Evolutionary conservation across 2,113 vertebrate species (phyloP).

Genomic region (Chrysemys picta): DNA sequence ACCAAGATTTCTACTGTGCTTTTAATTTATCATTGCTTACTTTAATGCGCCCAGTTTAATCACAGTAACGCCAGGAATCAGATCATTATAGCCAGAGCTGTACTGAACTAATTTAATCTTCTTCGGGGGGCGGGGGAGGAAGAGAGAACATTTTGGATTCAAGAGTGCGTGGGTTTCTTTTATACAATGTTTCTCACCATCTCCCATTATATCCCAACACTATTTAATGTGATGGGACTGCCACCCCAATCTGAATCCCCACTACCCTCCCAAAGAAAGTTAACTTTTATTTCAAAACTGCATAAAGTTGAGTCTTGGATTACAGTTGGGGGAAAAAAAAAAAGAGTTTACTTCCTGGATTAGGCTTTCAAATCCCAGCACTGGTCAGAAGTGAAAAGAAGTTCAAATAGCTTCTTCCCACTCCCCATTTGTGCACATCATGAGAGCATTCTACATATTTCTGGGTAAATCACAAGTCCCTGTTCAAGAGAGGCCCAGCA

Average conservation of each 20-base stretch:
- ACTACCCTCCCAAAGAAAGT: neutral
- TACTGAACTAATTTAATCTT: slow-evolving; percentile 66
- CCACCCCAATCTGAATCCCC: neutral
- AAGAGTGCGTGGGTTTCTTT: neutral
- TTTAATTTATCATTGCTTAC: slow-evolving; percentile 77
- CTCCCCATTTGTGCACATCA: neutral
- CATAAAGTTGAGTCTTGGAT: neutral
- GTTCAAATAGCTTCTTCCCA: neutral
- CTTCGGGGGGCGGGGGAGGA: neutral
- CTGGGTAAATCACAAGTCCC: rapidly evolving
- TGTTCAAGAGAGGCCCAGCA: neutral
- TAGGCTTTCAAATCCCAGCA: neutral
- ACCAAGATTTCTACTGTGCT: slow-evolving; percentile 69
- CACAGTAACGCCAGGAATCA: slow-evolving; percentile 66
- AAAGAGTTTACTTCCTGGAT: neutral
- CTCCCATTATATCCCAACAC: neutral
- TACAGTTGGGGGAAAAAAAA: neutral
- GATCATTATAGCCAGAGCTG: slow-evolving; percentile 61
- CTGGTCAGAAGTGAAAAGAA: neutral
- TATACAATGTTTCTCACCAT: neutral
- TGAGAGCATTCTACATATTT: neutral
- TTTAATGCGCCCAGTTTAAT: slow-evolving; percentile 74
- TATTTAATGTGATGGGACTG: neutral
- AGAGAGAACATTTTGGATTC: slow-evolving; percentile 27
- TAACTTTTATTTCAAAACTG: neutral